These are phyloP conservation scores for Aporophyla lueneburgensis DNA, from an alignment of 2,888 invertebrate genomes.

Conservation along the genomic window DNA sequence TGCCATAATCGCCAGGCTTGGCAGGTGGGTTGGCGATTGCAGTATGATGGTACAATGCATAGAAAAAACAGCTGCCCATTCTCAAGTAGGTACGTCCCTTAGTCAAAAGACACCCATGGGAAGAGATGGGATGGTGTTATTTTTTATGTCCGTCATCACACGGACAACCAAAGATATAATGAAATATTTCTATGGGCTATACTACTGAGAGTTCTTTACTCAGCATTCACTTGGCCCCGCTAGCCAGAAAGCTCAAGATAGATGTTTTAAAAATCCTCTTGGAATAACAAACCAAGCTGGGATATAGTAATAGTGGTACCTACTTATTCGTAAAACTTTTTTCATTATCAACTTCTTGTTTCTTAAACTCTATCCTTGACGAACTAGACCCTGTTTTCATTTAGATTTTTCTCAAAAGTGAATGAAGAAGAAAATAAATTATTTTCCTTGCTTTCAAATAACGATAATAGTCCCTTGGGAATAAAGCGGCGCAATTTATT, in stretches of 20 bases:
- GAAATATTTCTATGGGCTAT: no score
- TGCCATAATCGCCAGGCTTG: no score
- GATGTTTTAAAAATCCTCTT: not conserved
- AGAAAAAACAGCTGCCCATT: no score
- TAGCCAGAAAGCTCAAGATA: not conserved
- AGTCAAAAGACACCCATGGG: no score
- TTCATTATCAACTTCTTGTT: conserved; percentile 22
- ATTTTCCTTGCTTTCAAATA: not conserved
- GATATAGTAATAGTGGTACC: not conserved
- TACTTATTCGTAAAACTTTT: conserved; percentile 17
- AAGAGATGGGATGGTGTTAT: not conserved
- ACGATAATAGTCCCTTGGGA: not conserved
- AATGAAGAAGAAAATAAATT: not conserved
- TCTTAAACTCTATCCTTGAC: conserved; percentile 11
- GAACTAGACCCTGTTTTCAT: conserved; percentile 9
- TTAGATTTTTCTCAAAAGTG: conserved; percentile 16
- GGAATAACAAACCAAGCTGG: not conserved
- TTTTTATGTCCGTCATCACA: not conserved
- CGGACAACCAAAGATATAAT: not conserved
- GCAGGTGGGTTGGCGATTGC: no score
- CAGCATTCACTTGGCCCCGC: not conserved
- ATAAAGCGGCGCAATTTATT: conserved; percentile 29
- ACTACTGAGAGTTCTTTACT: no score
- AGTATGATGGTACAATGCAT: no score
- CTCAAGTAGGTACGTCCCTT: no score